Percentiles rank a stretch among this genome's conserved stretches.
phyloP scores from a whole-genome alignment of 2,113 vertebrate species.

The Cinclus mexicanus region DNA sequence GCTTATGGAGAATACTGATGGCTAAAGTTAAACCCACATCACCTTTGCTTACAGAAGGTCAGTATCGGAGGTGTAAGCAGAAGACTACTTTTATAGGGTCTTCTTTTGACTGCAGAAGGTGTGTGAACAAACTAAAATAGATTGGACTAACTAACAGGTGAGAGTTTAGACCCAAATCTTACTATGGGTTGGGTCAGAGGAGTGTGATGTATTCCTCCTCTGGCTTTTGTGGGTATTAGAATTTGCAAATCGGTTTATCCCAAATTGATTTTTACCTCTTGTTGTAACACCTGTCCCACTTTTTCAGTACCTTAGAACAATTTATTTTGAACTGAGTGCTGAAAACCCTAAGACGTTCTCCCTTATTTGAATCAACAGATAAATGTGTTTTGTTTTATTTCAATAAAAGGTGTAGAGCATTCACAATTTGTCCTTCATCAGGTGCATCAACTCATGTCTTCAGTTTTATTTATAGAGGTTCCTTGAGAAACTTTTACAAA shows the following conservation, averaged over 20 bases:
- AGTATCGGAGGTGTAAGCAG: background rate
- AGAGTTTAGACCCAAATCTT: background rate
- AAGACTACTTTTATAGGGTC: background rate
- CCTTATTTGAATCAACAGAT: background rate
- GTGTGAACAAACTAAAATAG: background rate
- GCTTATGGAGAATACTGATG: background rate
- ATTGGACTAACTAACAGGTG: background rate
- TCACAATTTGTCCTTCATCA: background rate
- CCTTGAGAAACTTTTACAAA: background rate
- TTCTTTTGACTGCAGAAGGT: background rate
- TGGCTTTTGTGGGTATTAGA: background rate
- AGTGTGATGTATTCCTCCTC: background rate
- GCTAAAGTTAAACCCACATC: background rate
- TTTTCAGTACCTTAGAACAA: background rate
- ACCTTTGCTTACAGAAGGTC: background rate
- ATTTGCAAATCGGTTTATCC: background rate
- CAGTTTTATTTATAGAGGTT: background rate
- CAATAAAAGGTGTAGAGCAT: accelerated
- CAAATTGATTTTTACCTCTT: background rate
- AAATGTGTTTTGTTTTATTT: background rate
- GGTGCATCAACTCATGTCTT: background rate
- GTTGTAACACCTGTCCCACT: background rate
- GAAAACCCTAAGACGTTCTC: background rate
- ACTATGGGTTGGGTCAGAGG: background rate
- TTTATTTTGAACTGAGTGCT: background rate